A percentile compares a stretch with the other conserved stretches of the same genome.
These are phyloP conservation scores for Drosophila multiciliata DNA, from an alignment of 2,888 invertebrate species.

Conservation along the genomic window DNA sequence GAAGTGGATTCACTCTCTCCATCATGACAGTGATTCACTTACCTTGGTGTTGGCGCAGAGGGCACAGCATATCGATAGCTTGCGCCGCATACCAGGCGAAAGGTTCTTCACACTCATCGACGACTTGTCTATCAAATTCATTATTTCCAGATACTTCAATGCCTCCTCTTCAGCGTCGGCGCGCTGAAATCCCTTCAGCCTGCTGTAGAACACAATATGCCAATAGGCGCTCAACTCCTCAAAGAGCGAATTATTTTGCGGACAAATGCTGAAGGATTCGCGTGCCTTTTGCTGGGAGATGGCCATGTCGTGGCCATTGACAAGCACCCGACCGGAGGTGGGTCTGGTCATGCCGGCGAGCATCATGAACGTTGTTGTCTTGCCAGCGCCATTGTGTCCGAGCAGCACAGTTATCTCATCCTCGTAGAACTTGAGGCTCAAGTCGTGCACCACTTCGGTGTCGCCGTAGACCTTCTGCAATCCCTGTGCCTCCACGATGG, in stretches of 20 bases:
- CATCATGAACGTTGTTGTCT: conserved; percentile 96
- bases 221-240: conserved; percentile 92
- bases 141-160: conserved; percentile 87
- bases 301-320: conserved; percentile 89
- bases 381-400: conserved; percentile 93
- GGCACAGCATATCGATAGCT: conserved; percentile 89
- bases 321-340: conserved; percentile 88
- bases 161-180: conserved; percentile 87
- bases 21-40: not conserved
- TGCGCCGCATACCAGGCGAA: conserved; percentile 91
- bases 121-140: conserved; percentile 88
- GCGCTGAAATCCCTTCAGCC: conserved; percentile 88
- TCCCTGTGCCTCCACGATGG: conserved; percentile 86
- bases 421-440: conserved; percentile 91
- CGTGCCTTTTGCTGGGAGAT: conserved; percentile 87
- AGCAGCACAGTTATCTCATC: conserved; percentile 93
- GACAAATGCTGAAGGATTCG: conserved; percentile 90
- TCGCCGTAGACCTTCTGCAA: conserved; percentile 87
- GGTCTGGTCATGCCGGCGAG: conserved; percentile 91
- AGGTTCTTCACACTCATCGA: conserved; percentile 86
- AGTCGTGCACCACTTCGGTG: conserved; percentile 87
- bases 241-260: conserved; percentile 93
- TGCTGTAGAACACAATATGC: conserved; percentile 92
- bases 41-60: conserved; percentile 89
- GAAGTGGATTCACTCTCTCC: not conserved